These are phyloP conservation scores for Philereme vetulata DNA, from an alignment of 2,888 invertebrate genomes.

Conservation along the genomic window DNA sequence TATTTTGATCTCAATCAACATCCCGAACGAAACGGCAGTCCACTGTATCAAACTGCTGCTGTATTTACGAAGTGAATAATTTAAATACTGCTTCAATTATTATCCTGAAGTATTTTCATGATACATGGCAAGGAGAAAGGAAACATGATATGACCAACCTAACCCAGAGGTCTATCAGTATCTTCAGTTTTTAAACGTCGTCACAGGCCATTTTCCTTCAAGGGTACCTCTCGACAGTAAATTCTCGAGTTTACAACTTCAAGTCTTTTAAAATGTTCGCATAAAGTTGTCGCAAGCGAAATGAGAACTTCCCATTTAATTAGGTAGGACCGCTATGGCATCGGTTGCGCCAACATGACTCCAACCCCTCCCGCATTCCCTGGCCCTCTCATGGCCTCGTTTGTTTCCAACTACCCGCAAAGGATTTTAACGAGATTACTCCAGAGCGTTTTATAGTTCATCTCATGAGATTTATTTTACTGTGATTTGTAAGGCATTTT, in stretches of 20 bases:
- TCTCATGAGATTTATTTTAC: constrained; percentile 73
- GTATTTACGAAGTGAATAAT: too few relatives aligned
- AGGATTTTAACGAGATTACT: constrained; percentile 78
- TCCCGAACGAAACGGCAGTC: too few relatives aligned
- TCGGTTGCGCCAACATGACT: constrained; percentile 48
- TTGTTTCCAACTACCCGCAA: constrained; percentile 61
- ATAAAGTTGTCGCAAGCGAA: constrained; percentile 72
- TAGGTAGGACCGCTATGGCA: constrained; percentile 65
- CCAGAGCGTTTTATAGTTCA: constrained; percentile 74
- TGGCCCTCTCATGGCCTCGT: constrained; percentile 20
- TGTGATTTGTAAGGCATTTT: constrained; percentile 71
- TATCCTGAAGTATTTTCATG: background rate
- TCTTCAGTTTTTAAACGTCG: constrained; percentile 55
- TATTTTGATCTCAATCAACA: background rate
- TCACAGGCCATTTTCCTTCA: constrained; percentile 57
- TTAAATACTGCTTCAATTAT: background rate
- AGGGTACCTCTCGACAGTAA: constrained; percentile 60
- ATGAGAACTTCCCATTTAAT: constrained; percentile 74
- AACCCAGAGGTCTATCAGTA: constrained; percentile 5
- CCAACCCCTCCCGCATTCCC: constrained; percentile 19
- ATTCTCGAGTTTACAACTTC: constrained; percentile 65
- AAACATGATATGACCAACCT: constrained; percentile 3
- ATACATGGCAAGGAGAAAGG: background rate
- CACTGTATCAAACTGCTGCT: too few relatives aligned
- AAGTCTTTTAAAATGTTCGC: constrained; percentile 64